Conservation (phyloP, 2,797 vertebrate genomes). For the Enteromius argenteus region DNA sequence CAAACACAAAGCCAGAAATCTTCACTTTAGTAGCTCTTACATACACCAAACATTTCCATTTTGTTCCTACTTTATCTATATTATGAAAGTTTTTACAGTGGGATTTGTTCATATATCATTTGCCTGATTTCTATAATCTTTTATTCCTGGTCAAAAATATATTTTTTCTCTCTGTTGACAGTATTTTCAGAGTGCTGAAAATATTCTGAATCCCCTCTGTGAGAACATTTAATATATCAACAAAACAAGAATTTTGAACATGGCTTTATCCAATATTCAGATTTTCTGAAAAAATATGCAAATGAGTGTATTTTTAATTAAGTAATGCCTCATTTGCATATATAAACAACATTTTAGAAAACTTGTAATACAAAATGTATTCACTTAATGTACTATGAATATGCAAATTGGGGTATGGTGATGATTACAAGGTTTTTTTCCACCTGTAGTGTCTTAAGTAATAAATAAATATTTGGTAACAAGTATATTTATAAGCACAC, state of each 20-base stretch:
- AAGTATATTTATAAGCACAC: neutral
- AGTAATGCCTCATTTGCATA: neutral
- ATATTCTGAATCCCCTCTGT: neutral
- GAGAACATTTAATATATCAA: neutral
- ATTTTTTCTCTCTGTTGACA: neutral
- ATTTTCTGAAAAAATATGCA: neutral
- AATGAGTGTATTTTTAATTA: neutral
- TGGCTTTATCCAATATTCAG: neutral
- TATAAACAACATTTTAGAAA: constrained; percentile 1
- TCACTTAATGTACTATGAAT: neutral
- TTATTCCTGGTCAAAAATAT: neutral
- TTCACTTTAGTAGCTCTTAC: neutral
- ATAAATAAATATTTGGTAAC: constrained; percentile 3
- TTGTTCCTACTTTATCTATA: neutral
- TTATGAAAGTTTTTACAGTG: neutral
- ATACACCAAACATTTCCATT: neutral
- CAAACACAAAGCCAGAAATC: neutral
- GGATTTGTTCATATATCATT: neutral
- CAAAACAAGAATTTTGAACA: neutral
- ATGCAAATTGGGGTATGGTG: neutral
- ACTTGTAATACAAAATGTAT: neutral
- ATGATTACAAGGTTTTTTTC: neutral
- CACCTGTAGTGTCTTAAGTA: neutral
- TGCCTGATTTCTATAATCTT: neutral
- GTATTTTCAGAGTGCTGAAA: neutral